Conservation (phyloP, 2,113 vertebrate genomes). For the Chamaetylas fuelleborni region DNA sequence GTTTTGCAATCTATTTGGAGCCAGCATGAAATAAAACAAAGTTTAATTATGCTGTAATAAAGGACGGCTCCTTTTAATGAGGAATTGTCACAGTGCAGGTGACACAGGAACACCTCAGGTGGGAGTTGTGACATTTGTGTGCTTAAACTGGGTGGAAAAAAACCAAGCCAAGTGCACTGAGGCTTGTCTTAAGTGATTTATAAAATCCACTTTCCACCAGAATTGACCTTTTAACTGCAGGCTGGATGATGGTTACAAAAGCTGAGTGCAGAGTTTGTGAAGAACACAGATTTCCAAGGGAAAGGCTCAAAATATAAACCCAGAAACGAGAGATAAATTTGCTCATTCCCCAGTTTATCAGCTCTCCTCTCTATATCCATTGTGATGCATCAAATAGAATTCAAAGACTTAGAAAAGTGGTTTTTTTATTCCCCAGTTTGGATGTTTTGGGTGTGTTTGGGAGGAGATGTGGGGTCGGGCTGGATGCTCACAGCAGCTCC, state of each 20-base stretch:
- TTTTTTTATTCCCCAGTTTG: neutral
- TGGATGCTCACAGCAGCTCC: neutral
- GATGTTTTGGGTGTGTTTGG: neutral
- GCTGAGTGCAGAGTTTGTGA: neutral
- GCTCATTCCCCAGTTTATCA: neutral
- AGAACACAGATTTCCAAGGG: neutral
- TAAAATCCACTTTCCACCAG: neutral
- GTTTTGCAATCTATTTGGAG: slow-evolving; percentile 72
- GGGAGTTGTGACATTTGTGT: accelerated
- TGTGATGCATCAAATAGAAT: accelerated
- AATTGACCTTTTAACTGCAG: neutral
- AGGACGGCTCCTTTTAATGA: neutral
- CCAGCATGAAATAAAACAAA: slow-evolving; percentile 72
- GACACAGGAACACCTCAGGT: accelerated
- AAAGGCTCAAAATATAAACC: neutral
- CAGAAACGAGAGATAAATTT: accelerated
- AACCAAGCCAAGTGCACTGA: neutral
- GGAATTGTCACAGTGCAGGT: accelerated
- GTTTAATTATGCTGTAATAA: slow-evolving; percentile 69
- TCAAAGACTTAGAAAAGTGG: neutral
- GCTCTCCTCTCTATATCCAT: accelerated
- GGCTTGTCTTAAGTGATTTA: neutral
- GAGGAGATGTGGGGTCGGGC: neutral
- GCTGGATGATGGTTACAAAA: neutral
- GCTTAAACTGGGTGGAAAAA: neutral